Evolutionary conservation across 1,140 invertebrate species (phyloP).

Genomic region (Hyphantria cunea): DNA sequence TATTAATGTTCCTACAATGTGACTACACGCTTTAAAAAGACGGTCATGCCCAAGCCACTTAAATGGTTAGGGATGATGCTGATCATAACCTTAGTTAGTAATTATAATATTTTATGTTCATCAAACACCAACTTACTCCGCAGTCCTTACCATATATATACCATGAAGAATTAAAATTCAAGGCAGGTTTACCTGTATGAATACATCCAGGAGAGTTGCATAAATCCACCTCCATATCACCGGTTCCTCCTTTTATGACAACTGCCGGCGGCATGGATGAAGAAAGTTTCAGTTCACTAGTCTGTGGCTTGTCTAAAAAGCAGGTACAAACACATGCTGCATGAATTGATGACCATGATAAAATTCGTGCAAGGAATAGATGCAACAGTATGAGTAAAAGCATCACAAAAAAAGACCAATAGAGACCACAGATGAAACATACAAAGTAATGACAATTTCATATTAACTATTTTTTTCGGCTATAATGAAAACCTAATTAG

Average conservation of each 20-base stretch:
- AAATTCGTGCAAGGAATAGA: not conserved
- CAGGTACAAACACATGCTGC: constrained; percentile 36
- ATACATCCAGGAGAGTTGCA: constrained; percentile 86
- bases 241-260: constrained; percentile 44
- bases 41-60: too few relatives aligned
- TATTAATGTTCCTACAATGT: too few relatives aligned
- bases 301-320: constrained; percentile 68
- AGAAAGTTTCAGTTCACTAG: constrained; percentile 65
- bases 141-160: too few relatives aligned
- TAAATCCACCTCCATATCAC: constrained; percentile 46
- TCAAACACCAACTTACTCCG: too few relatives aligned
- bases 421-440: not conserved
- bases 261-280: constrained; percentile 58
- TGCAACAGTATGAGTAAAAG: not conserved
- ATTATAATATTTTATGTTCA: too few relatives aligned
- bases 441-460: not conserved
- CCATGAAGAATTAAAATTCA: too few relatives aligned
- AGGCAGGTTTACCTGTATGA: constrained; percentile 81
- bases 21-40: too few relatives aligned
- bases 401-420: not conserved
- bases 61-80: too few relatives aligned
- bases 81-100: too few relatives aligned
- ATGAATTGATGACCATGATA: constrained; percentile 1
- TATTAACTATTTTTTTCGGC: not conserved
- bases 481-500: too few relatives aligned